Conservation (phyloP, 2,888 invertebrate species). For the Bibio marci region DNA sequence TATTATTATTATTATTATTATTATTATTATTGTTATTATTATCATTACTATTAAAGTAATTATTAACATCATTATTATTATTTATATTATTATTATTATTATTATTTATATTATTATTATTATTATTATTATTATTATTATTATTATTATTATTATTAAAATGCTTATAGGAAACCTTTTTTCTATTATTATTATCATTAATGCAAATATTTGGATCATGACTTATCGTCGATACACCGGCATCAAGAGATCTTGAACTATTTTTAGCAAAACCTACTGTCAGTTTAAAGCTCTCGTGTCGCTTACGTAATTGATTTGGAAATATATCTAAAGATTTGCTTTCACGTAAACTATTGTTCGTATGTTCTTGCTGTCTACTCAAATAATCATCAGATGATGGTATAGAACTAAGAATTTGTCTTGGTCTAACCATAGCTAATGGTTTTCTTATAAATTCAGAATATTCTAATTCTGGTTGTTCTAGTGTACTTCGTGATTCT, state of each 20-base stretch:
- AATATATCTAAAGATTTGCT: slow-evolving; percentile 49
- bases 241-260: slow-evolving; percentile 27
- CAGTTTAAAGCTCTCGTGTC: too few species aligned
- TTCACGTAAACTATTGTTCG: slow-evolving; percentile 30
- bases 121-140: slow-evolving; percentile 19
- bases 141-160: slow-evolving; percentile 12
- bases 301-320: slow-evolving; percentile 27
- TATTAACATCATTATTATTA: slow-evolving; percentile 1
- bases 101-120: slow-evolving; percentile 15
- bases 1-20: slow-evolving; percentile 17
- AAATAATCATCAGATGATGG: slow-evolving; percentile 16
- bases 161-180: slow-evolving; percentile 1
- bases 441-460: slow-evolving; percentile 17
- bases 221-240: slow-evolving; percentile 16
- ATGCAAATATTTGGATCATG: neutral
- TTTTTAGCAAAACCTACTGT: too few species aligned
- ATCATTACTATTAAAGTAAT: slow-evolving; percentile 2
- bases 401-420: slow-evolving; percentile 35
- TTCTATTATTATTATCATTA: neutral
- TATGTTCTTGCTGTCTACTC: neutral
- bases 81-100: too few species aligned
- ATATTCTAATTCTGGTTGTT: slow-evolving; percentile 27
- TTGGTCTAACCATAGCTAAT: slow-evolving; percentile 27
- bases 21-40: slow-evolving; percentile 10
- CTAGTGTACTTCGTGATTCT: slow-evolving; percentile 26